Percentiles rank a stretch among this genome's conserved stretches.
phyloP scores from a whole-genome alignment of 2,113 vertebrate species.

The Cheirogaleus medius region DNA sequence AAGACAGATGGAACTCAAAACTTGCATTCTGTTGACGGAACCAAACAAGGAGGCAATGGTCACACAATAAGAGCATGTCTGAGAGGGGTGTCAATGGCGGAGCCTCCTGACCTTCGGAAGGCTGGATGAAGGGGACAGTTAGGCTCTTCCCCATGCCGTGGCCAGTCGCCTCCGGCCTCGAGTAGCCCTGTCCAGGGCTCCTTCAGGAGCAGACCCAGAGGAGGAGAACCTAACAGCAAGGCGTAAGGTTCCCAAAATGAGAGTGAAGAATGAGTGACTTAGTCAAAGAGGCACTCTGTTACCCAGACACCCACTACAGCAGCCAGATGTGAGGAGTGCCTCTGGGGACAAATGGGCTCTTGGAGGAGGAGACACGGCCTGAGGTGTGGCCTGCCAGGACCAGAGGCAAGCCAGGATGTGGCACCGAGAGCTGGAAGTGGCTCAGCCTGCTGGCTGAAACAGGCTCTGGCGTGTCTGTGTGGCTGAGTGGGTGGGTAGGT shows the following conservation, averaged over 20 bases:
- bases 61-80: neutral
- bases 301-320: neutral
- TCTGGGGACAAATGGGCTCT: neutral
- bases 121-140: neutral
- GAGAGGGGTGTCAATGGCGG: too few species aligned
- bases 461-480: neutral
- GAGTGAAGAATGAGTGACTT: neutral
- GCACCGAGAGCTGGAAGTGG: neutral
- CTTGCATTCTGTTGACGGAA: neutral
- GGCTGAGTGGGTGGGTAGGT: neutral
- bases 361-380: neutral
- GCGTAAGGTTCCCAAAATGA: neutral
- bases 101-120: neutral
- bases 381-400: neutral
- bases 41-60: neutral
- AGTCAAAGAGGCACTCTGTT: neutral
- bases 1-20: neutral
- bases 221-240: neutral
- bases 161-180: neutral
- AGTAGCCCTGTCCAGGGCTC: neutral
- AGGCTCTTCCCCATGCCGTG: neutral
- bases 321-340: neutral
- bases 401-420: neutral
- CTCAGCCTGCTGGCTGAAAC: neutral
- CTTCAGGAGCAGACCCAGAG: neutral